Conservation (phyloP, 2,888 invertebrate species). For the Corythucha ciliata region DNA sequence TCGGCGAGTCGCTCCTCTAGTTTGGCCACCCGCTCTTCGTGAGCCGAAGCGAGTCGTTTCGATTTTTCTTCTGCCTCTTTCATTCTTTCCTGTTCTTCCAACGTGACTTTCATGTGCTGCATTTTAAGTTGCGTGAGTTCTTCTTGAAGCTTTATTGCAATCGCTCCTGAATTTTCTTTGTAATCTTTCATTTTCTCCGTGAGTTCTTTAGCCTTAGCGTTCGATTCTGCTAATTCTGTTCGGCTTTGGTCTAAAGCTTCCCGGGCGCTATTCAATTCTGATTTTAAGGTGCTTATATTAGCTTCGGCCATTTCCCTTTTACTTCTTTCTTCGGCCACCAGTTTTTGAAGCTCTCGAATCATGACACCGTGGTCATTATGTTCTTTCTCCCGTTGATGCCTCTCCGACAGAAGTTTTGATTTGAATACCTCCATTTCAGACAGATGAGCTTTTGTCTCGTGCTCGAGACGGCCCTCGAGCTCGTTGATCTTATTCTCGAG, state of each 20-base stretch:
- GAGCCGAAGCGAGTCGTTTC: constrained; percentile 54
- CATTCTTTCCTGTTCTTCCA: constrained; percentile 59
- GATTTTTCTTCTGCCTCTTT: constrained; percentile 63
- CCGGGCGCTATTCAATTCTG: constrained; percentile 55
- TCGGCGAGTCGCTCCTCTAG: constrained; percentile 69
- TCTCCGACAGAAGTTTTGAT: constrained; percentile 63
- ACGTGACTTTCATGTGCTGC: constrained; percentile 48
- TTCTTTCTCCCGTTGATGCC: constrained; percentile 73
- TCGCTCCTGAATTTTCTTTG: constrained; percentile 39
- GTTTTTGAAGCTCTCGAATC: constrained; percentile 69
- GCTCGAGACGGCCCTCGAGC: constrained; percentile 51
- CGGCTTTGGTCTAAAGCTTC: constrained; percentile 41
- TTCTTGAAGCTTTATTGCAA: constrained; percentile 56
- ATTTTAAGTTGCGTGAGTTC: constrained; percentile 65
- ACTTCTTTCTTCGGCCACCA: constrained; percentile 63
- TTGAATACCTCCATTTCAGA: constrained; percentile 57
- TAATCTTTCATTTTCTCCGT: constrained; percentile 29
- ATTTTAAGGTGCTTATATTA: constrained; percentile 46
- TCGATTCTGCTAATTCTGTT: constrained; percentile 49
- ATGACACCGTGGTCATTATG: constrained; percentile 65
- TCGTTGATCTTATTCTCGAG: constrained; percentile 51
- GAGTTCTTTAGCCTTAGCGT: constrained; percentile 42
- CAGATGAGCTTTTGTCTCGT: constrained; percentile 48
- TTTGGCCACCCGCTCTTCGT: constrained; percentile 66
- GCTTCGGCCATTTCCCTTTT: constrained; percentile 64